Evolutionary conservation across 2,888 invertebrate species (phyloP), one percentile per base, ranked within the genome.

Genomic region (Apamea anceps): DNA sequence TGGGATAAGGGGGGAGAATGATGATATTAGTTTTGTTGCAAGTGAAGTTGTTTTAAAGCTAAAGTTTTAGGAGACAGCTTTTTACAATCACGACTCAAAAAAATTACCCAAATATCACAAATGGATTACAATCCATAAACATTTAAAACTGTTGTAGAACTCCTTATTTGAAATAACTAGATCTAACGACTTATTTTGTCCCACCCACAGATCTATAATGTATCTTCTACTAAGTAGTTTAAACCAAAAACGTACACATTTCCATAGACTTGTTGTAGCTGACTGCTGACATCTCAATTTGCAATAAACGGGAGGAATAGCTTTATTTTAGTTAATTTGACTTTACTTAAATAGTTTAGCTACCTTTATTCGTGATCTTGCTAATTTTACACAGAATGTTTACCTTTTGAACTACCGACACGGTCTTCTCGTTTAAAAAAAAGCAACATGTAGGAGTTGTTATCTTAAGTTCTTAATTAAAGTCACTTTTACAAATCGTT

Each of bases 401-500:
- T 48, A 51, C 15, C 21, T 67, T 48, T 63, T 28, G 5, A n/a
- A 0, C 7, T 6, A 71, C 5, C 13, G 1, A 66, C 5, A 32
- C 32, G 1, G 0, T 28, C 15, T 60, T 77, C 6, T 5, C n/a
- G 15, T 68, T n/a, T 0, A 21, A 57, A 3, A 65, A 65, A 70
- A 60, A 48, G 0, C 10, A 54, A 13, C 21, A n/a, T 18, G 3
- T 25, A 25, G 13, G 21, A 51, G 8, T 21, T 72, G 15, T 45
- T 72, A 68, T 68, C 67, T 81, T 63, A 81, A 86, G 57, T 67
- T 66, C 74, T 70, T 72, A 72, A 72, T 80, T 68, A 75, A 81
- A 60, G 12, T 48, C 25, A 37, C 62, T 48, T 74, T 80, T 21
- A 87, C 73, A 87, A 87, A 85, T 72, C 21, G 48, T 60, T 77